Evolutionary conservation across 2,113 vertebrate species (phyloP).

Genomic region (Spheniscus mendiculus): DNA sequence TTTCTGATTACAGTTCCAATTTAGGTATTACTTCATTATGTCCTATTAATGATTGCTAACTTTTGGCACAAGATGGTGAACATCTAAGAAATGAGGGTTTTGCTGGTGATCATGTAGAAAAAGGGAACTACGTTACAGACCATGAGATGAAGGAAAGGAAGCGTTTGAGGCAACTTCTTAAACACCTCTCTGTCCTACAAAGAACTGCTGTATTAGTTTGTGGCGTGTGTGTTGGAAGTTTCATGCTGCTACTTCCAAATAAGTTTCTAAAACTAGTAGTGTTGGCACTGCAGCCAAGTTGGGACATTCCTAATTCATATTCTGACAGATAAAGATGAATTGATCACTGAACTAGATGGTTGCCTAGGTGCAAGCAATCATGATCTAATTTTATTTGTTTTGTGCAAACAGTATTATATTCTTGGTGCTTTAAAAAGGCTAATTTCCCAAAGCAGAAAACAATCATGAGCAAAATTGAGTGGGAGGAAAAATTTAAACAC

Average conservation of each 20-base stretch:
- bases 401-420: conserved; percentile 8
- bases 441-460: conserved; percentile 25
- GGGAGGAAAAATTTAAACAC: conserved; percentile 30
- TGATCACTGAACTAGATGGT: background rate
- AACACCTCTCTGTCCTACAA: background rate
- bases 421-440: background rate
- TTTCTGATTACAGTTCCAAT: background rate
- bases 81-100: background rate
- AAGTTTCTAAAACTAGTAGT: background rate
- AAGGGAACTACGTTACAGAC: background rate
- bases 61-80: background rate
- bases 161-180: background rate
- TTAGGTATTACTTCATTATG: background rate
- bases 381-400: conserved; percentile 36
- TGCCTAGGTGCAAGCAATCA: conserved; percentile 11
- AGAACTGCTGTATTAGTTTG: background rate
- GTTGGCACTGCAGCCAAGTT: background rate
- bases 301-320: background rate
- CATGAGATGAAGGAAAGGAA: background rate
- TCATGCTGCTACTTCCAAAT: background rate
- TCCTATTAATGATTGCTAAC: background rate
- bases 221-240: background rate
- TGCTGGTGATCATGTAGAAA: background rate
- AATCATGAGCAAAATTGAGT: conserved; percentile 28
- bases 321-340: conserved; percentile 6